A percentile compares a stretch with the other conserved stretches of the same genome.
Conservation (phyloP, 2,888 invertebrate species). For the Hyposoter didymator region DNA sequence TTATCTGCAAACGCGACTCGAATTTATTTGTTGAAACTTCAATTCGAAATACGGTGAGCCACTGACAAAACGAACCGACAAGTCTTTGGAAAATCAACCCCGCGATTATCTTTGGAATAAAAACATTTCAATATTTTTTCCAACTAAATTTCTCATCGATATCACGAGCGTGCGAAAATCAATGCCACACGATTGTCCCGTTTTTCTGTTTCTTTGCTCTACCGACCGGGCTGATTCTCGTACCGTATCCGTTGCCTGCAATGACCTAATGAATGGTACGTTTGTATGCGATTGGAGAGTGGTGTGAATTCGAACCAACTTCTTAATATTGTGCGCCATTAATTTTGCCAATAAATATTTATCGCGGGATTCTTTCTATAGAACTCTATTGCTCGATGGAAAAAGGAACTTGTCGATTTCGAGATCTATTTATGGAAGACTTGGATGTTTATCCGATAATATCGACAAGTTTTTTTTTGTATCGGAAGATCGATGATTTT, state of each 20-base stretch:
- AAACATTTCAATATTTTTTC: slow-evolving; percentile 4
- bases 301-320: not conserved
- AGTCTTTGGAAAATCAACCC: not conserved
- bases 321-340: not conserved
- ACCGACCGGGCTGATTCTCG: slow-evolving; percentile 3
- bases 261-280: not conserved
- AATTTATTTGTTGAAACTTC: slow-evolving; percentile 15
- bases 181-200: not conserved
- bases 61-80: not conserved
- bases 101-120: not conserved
- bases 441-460: not conserved
- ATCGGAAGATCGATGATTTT: not conserved
- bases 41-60: not conserved
- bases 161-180: slow-evolving; percentile 20
- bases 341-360: too few species aligned
- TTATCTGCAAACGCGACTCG: slow-evolving; percentile 26
- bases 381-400: not conserved
- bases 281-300: not conserved
- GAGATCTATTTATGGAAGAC: not conserved
- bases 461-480: not conserved
- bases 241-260: slow-evolving; percentile 36
- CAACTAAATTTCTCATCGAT: not conserved
- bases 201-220: slow-evolving; percentile 8
- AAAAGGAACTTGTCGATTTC: not conserved
- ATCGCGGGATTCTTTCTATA: not conserved